Base-by-base conservation (phyloP, 2,797 vertebrate genomes). In the Xiphophorus birchmanni region DNA sequence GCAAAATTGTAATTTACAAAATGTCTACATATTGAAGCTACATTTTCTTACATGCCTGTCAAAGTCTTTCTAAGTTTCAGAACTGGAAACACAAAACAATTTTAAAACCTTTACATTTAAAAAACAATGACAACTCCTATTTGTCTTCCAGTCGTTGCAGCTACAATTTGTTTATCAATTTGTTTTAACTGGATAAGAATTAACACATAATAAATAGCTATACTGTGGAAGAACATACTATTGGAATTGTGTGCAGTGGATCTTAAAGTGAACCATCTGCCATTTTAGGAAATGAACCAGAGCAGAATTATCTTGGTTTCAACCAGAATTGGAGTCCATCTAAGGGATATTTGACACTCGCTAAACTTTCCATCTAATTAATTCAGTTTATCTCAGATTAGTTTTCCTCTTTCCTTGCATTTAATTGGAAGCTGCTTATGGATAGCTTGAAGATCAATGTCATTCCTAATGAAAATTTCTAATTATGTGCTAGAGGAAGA, bases 401-500 rank as follows among this genome's bases (percentile, higher is more conserved):
- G 80, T 91, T 77, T 81, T 71, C 71, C 65, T 82, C 85, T 76
- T 90, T 77, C 80, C 79, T 83, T 76, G 75, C 35, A 32, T 89
- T 90, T 89, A 90, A 91, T 91, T 90, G 86, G 89, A 86, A 85
- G 72, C 52, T 83, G 81, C 82, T 89, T 84, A 81, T 11, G 50
- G 85, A 72, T 82, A 84, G 80, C 87, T 89, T 87, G 83, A 79
- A 87, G 78, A 92, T 91, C 89, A 84, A 73, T 87, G 88, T 86
- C 9, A 56, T 90, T 94, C 88, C 84, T 89, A 92, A 93, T 90
- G 88, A 91, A 86, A 87, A 87, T 56, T 81, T 90, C 82, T 84
- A 93, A 91, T 94, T 88, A 91, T 84, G 78, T 56, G 78, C 80
- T 88, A 76, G 86, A 89, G 82, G 81, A 92, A 86, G 88, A 84